These are phyloP conservation scores for Aculops lycopersici DNA, from an alignment of 1,140 invertebrate genomes.

Conservation along the genomic window DNA sequence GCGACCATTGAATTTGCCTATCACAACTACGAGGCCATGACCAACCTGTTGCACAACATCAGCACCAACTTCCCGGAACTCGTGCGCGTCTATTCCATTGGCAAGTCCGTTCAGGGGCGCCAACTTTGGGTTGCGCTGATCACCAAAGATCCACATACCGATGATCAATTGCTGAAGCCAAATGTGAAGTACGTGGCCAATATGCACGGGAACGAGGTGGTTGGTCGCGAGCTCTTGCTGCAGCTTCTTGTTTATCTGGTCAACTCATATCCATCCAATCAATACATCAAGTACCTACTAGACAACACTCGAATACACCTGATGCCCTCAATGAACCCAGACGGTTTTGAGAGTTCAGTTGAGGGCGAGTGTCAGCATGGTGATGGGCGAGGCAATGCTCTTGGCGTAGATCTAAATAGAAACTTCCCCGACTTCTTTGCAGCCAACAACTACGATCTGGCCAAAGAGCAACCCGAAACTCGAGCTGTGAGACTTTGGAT, in stretches of 20 bases:
- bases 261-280: slow-evolving; percentile 10
- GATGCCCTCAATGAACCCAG: slow-evolving; percentile 22
- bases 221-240: slow-evolving; percentile 49
- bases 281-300: slow-evolving; percentile 15
- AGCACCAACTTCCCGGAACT: slow-evolving; percentile 44
- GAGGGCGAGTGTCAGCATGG: slow-evolving; percentile 17
- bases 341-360: slow-evolving; percentile 18
- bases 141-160: slow-evolving; percentile 44
- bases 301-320: slow-evolving; percentile 22
- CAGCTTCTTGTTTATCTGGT: slow-evolving; percentile 31
- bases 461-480: slow-evolving; percentile 16
- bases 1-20: slow-evolving; percentile 33
- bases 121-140: slow-evolving; percentile 84
- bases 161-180: slow-evolving; percentile 59
- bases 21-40: slow-evolving; percentile 58
- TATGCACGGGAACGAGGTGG: slow-evolving; percentile 20
- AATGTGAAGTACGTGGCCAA: slow-evolving; percentile 20
- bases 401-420: slow-evolving; percentile 17
- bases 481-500: slow-evolving; percentile 18
- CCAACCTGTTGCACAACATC: slow-evolving; percentile 38
- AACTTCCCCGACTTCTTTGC: slow-evolving; percentile 19
- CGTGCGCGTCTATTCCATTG: slow-evolving; percentile 59
- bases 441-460: slow-evolving; percentile 4
- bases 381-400: slow-evolving; percentile 15
- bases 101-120: slow-evolving; percentile 60